phyloP scores from a whole-genome alignment of 2,113 vertebrate genomes.

The Calyptomena viridis region DNA sequence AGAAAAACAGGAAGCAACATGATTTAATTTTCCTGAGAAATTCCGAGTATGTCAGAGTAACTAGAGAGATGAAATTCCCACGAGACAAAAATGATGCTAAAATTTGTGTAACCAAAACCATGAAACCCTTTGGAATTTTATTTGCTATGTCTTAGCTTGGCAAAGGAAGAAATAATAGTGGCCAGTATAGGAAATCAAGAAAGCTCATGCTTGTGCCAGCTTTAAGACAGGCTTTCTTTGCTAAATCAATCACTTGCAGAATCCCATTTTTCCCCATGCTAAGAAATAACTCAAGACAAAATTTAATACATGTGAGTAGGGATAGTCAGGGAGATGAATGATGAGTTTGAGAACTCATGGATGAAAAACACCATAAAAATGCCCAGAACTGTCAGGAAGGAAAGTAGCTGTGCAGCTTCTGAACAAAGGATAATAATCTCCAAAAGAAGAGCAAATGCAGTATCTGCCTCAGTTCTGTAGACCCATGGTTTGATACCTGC shows the following conservation, averaged over 20 bases:
- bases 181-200: background rate
- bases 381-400: background rate
- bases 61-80: background rate
- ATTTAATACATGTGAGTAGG: background rate
- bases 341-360: background rate
- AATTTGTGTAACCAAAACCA: background rate
- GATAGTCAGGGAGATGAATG: background rate
- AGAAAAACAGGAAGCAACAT: background rate
- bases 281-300: constrained; percentile 8
- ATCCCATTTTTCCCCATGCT: background rate
- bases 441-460: background rate
- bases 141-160: background rate
- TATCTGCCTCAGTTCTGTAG: background rate
- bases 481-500: background rate
- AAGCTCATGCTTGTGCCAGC: background rate
- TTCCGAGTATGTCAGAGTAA: background rate
- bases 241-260: background rate
- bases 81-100: background rate
- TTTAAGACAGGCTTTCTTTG: background rate
- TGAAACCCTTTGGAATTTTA: background rate
- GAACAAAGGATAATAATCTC: background rate
- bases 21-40: background rate
- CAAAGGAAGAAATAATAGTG: background rate
- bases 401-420: background rate
- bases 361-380: constrained; percentile 17